Percentiles rank a stretch among this genome's conserved stretches.
Evolutionary conservation across 2,888 invertebrate genomes (phyloP).

Genomic region (Acleris sparsana): DNA sequence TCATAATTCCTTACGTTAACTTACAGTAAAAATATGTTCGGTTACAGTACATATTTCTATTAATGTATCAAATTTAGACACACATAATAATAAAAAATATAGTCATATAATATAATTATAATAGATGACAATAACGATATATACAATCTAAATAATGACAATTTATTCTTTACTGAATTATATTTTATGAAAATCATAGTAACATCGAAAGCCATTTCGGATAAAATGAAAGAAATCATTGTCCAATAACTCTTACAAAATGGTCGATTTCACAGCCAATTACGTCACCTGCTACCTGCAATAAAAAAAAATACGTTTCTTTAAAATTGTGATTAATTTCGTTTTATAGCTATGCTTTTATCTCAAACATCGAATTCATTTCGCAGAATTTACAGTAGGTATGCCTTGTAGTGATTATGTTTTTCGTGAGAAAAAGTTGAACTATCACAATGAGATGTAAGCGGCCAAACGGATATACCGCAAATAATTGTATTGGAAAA

Average conservation of each 20-base stretch:
- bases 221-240: conserved; percentile 2
- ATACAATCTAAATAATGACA: too few relatives aligned
- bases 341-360: neutral
- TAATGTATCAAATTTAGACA: conserved; percentile 1
- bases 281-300: conserved; percentile 65
- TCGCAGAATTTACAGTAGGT: too few relatives aligned
- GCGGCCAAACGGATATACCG: too few relatives aligned
- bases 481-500: too few relatives aligned
- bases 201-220: neutral
- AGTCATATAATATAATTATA: neutral
- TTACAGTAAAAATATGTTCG: conserved; percentile 19
- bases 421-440: too few relatives aligned
- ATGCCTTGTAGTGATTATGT: too few relatives aligned
- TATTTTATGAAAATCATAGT: too few relatives aligned
- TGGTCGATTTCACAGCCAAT: conserved; percentile 54
- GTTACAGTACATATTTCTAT: conserved; percentile 10
- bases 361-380: too few relatives aligned
- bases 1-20: conserved; percentile 12
- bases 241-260: conserved; percentile 12
- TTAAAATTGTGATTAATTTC: neutral
- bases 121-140: too few relatives aligned
- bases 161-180: too few relatives aligned
- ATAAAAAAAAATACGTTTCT: conserved; percentile 38
- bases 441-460: too few relatives aligned
- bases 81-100: neutral